These are phyloP conservation scores for Arothron firmamentum DNA, from an alignment of 2,113 vertebrate species.

Conservation along the genomic window DNA sequence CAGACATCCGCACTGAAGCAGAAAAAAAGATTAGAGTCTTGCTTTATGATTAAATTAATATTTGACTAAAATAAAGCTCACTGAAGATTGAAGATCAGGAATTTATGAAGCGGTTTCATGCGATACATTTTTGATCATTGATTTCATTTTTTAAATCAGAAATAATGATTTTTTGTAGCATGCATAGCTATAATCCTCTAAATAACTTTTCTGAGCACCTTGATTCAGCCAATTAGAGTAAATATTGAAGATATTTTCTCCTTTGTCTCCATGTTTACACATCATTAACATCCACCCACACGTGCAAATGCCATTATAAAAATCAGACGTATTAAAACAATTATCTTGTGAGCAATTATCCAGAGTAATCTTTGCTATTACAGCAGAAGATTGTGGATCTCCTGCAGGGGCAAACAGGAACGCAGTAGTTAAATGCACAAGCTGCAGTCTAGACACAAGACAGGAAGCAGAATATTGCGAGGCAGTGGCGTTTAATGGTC, in stretches of 20 bases:
- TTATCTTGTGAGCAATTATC: slow-evolving; percentile 2
- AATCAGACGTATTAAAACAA: not conserved
- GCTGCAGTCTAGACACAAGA: slow-evolving; percentile 43
- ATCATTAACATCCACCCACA: slow-evolving; percentile 21
- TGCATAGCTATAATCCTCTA: slow-evolving; percentile 22
- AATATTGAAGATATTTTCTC: slow-evolving; percentile 7
- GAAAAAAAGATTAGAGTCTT: slow-evolving; percentile 8
- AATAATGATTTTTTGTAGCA: slow-evolving; percentile 6
- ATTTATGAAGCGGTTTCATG: slow-evolving; percentile 24
- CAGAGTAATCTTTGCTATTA: not conserved
- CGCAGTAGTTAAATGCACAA: slow-evolving; percentile 33
- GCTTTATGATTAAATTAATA: slow-evolving; percentile 31
- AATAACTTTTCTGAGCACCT: slow-evolving; percentile 25
- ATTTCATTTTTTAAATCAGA: slow-evolving; percentile 9
- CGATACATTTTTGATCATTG: slow-evolving; percentile 30
- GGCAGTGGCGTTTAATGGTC: slow-evolving; percentile 30
- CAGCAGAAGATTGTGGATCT: slow-evolving; percentile 5
- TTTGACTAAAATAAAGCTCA: slow-evolving; percentile 25
- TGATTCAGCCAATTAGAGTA: slow-evolving; percentile 7
- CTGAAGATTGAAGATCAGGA: slow-evolving; percentile 31
- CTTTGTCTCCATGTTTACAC: slow-evolving; percentile 11
- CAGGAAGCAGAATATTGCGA: slow-evolving; percentile 35
- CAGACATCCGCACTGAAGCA: slow-evolving; percentile 21
- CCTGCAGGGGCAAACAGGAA: slow-evolving; percentile 4
- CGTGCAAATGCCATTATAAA: slow-evolving; percentile 15